Base-by-base conservation (phyloP, 2,797 vertebrate genomes). In the Trachops cirrhosus region DNA sequence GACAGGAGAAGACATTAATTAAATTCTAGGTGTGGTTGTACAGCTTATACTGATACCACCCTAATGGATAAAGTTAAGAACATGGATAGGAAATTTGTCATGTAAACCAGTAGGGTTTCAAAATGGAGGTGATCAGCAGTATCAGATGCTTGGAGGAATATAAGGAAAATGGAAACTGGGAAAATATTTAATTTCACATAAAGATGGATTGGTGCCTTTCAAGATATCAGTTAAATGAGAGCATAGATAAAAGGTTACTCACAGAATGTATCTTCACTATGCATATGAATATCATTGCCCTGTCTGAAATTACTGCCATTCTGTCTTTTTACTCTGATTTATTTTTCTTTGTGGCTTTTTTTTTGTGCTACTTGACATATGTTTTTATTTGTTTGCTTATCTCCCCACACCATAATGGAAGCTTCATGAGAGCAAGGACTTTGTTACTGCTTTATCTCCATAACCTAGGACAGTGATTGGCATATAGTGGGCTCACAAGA, bases 381-480 rank as follows among this genome's bases (percentile, higher is more conserved):
- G 18, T 64, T 82, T 95, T 94, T 62, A 48, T 91, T 92, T 84
- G 24, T 59, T 79, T 87, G 19, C 62, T 90, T 87, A 2, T 80
- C 39, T 94, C 29, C 73, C 7, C 1, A 77, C 41, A 92, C 44
- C 16, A 15, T 79, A 48, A 39, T 57, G 59, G 82, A 83, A 15
- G 26, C 52, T 85, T 52, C 32, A 32, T 70, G 32, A 77, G 62
- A 91, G 24, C n/a, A 11, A 70, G n/a, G 10, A 88, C 21, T 68
- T 77, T 89, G 32, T 54, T 14, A 57, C 32, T 90, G 48, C n/a
- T 71, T 1, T 75, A 64, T 93, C 50, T 93, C 48, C 32, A 12
- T 79, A 70, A 57, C 71, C 2, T 48, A 75, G 50, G 75, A 24
- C 16, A 88, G 9, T 71, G 46, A 67, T n/a, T 82, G 22, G 7